These are phyloP conservation scores for Diglossa cyanea DNA, from an alignment of 2,797 vertebrate genomes.

Conservation along the genomic window DNA sequence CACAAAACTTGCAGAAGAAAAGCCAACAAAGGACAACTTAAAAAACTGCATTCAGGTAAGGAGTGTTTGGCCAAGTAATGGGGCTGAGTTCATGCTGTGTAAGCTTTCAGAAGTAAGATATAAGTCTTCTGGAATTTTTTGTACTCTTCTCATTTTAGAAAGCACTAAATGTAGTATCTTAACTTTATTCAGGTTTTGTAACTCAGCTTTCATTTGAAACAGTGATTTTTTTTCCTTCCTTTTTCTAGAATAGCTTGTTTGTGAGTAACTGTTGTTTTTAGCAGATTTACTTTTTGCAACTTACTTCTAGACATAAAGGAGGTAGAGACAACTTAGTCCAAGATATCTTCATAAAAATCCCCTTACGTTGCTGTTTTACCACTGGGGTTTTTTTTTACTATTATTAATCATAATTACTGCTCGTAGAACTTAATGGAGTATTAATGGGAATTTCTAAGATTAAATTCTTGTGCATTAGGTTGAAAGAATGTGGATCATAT, in stretches of 20 bases:
- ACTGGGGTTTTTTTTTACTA: neutral
- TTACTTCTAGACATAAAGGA: neutral
- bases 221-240: neutral
- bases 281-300: neutral
- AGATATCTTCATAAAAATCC: neutral
- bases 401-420: neutral
- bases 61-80: neutral
- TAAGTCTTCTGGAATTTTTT: neutral
- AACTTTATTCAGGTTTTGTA: neutral
- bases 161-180: neutral
- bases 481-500: neutral
- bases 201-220: neutral
- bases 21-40: slow-evolving; percentile 95
- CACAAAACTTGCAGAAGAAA: slow-evolving; percentile 94
- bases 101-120: neutral
- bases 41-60: slow-evolving; percentile 95
- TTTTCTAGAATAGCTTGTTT: neutral
- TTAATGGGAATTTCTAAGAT: neutral
- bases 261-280: neutral
- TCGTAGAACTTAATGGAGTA: neutral
- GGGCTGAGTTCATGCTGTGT: rapidly evolving
- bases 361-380: neutral
- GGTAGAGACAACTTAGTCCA: neutral
- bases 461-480: neutral
- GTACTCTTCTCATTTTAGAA: neutral